Conservation (phyloP, 1,140 invertebrate genomes). For the Drosophila bifasciata region DNA sequence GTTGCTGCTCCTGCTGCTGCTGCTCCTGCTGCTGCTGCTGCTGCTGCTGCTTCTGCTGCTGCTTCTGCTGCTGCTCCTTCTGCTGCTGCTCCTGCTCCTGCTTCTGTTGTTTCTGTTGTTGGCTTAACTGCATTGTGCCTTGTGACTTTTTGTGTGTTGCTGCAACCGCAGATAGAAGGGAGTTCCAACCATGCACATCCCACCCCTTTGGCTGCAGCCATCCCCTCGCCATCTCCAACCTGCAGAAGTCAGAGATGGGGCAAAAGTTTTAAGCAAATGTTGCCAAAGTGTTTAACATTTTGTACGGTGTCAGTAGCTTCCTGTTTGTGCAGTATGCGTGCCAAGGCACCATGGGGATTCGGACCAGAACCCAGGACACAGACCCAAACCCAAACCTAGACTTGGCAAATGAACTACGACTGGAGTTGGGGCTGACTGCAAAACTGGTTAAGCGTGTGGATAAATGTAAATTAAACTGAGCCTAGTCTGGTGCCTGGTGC, state of each 20-base stretch:
- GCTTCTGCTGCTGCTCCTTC: constrained; percentile 58
- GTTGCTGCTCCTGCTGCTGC: constrained; percentile 18
- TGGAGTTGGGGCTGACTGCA: constrained; percentile 37
- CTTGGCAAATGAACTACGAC: constrained; percentile 68
- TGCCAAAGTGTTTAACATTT: constrained; percentile 84
- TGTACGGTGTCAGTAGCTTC: constrained; percentile 83
- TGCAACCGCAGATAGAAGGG: constrained; percentile 76
- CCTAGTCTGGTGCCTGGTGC: constrained; percentile 26
- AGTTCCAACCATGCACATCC: constrained; percentile 8
- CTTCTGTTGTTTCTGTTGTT: constrained; percentile 46
- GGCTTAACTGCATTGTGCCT: constrained; percentile 70
- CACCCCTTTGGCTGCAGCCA: not conserved
- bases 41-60: constrained; percentile 26
- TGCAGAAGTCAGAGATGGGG: constrained; percentile 10
- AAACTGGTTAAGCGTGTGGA: constrained; percentile 69
- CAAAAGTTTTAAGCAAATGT: constrained; percentile 80
- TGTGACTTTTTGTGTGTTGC: constrained; percentile 68
- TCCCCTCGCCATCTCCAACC: not conserved
- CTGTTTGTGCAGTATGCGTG: constrained; percentile 62
- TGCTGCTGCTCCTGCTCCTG: constrained; percentile 24
- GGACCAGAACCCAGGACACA: constrained; percentile 10
- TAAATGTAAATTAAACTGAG: constrained; percentile 83
- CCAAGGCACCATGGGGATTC: constrained; percentile 56
- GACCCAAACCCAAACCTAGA: constrained; percentile 21
- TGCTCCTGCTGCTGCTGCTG: constrained; percentile 21